Percentiles rank a stretch among this genome's conserved stretches.
phyloP scores from a whole-genome alignment of 53 echinoderm and acorn worm genomes.

The Hippasteria phrygiana region DNA sequence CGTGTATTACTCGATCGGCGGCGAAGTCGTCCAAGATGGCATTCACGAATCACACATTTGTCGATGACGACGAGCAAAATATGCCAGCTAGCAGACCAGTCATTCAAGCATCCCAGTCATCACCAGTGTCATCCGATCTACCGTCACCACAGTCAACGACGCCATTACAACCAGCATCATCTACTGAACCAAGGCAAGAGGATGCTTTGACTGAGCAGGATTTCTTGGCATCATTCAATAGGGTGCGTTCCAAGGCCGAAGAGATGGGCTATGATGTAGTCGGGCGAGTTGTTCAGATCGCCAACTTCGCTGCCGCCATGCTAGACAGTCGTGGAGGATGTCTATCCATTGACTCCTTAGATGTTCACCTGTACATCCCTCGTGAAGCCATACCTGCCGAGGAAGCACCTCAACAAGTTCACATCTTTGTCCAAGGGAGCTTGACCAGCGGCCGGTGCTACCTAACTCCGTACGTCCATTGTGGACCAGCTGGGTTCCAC shows the following conservation, averaged over 20 bases:
- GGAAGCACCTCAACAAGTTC: neutral
- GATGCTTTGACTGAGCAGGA: neutral
- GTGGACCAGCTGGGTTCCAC: slow-evolving; percentile 1
- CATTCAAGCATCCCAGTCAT: too few species aligned
- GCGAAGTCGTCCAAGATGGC: too few species aligned
- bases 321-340: slow-evolving; percentile 32
- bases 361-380: slow-evolving; percentile 34
- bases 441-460: neutral
- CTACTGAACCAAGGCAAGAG: neutral
- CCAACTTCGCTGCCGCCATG: slow-evolving; percentile 49
- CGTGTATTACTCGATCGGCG: too few species aligned
- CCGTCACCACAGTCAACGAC: neutral
- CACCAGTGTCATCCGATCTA: too few species aligned
- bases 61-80: too few species aligned
- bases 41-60: too few species aligned
- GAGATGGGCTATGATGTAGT: neutral
- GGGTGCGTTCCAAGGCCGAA: neutral
- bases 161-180: neutral
- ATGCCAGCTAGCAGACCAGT: too few species aligned
- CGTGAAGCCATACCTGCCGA: slow-evolving; percentile 18
- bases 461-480: slow-evolving; percentile 46
- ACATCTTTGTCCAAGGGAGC: slow-evolving; percentile 12
- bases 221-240: neutral
- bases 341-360: slow-evolving; percentile 45
- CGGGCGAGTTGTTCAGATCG: slow-evolving; percentile 12